phyloP scores from a whole-genome alignment of 2,113 vertebrate genomes.

The Sula dactylatra region DNA sequence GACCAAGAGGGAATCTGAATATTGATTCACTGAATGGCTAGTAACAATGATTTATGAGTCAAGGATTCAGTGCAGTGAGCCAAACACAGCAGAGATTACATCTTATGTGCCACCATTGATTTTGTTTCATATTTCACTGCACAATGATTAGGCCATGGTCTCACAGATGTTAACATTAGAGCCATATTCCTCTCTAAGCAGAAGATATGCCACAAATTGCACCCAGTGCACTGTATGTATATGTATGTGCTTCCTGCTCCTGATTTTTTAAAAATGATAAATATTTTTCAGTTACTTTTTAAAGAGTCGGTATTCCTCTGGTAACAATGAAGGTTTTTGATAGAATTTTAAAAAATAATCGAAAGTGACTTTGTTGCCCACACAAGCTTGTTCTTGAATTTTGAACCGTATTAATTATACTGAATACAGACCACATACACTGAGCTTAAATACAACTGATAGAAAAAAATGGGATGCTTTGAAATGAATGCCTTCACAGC shows the following conservation, averaged over 20 bases:
- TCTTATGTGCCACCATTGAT: slow-evolving; percentile 65
- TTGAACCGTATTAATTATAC: background rate
- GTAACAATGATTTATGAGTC: slow-evolving; percentile 87
- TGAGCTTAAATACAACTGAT: background rate
- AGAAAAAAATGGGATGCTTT: background rate
- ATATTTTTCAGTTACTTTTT: background rate
- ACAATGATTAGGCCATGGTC: slow-evolving; percentile 45
- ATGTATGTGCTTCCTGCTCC: background rate
- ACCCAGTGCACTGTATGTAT: background rate
- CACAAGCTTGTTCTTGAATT: background rate
- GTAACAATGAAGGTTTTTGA: background rate
- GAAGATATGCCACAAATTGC: background rate
- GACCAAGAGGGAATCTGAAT: slow-evolving; percentile 86
- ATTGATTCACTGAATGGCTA: slow-evolving; percentile 88
- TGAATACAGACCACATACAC: background rate
- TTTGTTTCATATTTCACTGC: slow-evolving; percentile 69
- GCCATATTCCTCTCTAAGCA: background rate
- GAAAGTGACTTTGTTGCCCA: background rate
- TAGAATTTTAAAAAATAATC: background rate
- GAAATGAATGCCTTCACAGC: background rate
- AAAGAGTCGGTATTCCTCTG: background rate
- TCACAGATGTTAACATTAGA: slow-evolving; percentile 51
- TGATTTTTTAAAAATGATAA: background rate
- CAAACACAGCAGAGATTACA: slow-evolving; percentile 70
- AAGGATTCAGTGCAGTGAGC: slow-evolving; percentile 76